Conservation (phyloP, 2,888 invertebrate species). For the Sphaerophoria rueppellii region DNA sequence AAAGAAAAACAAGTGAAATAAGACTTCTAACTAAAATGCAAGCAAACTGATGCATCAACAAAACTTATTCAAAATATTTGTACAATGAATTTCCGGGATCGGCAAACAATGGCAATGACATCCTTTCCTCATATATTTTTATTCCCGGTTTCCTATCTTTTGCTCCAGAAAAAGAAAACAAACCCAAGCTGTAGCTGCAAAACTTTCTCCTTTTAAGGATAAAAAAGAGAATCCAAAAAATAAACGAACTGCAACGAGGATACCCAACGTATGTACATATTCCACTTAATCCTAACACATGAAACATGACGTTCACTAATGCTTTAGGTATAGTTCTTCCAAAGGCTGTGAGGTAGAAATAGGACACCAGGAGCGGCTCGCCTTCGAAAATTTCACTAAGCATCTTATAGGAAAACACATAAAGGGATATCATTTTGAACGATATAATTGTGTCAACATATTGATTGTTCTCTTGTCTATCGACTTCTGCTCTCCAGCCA, state of each 20-base stretch:
- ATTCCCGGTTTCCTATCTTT: constrained; percentile 18
- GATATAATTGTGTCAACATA: too few relatives aligned
- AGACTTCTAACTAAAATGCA: constrained; percentile 31
- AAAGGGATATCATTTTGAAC: too few relatives aligned
- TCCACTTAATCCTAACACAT: constrained; percentile 37
- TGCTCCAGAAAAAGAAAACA: neutral
- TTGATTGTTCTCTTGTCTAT: neutral
- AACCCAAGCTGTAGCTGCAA: neutral
- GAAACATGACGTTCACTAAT: constrained; percentile 19
- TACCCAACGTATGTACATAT: constrained; percentile 24
- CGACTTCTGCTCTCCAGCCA: too few relatives aligned
- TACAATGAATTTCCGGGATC: constrained; percentile 67
- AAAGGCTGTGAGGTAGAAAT: too few relatives aligned
- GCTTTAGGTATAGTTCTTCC: neutral
- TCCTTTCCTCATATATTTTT: constrained; percentile 27
- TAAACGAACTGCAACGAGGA: constrained; percentile 18
- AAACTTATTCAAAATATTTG: constrained; percentile 69
- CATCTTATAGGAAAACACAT: too few relatives aligned
- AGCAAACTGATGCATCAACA: constrained; percentile 44
- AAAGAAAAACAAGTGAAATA: constrained; percentile 18
- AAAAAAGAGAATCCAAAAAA: constrained; percentile 9
- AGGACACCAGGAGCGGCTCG: too few relatives aligned
- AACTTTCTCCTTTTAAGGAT: constrained; percentile 15
- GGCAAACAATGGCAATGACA: constrained; percentile 59
- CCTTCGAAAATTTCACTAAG: too few relatives aligned